Evolutionary conservation across 2,888 invertebrate genomes (phyloP), one percentile per base, ranked within the genome.

Genomic region (Ectemnius cavifrons): DNA sequence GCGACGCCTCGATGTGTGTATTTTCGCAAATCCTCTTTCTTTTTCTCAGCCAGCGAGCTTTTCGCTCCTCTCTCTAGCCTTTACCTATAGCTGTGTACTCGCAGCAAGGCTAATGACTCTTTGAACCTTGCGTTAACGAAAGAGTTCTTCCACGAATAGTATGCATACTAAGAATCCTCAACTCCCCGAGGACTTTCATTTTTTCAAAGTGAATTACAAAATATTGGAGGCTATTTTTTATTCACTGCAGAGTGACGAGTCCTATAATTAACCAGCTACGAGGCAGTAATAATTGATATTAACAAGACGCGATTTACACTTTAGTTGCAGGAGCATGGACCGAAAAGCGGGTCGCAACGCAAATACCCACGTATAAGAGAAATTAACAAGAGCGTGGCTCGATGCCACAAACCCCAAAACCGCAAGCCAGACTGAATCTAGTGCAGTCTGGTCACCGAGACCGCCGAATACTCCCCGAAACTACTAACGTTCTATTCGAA

Each of bases 1-100:
- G 16, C 63, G 20, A 65, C 64, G 68, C 63, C 27, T 73, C 71
- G 37, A 37, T 37, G 37, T 63, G 75, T 72, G 67, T 70, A 57
- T 45, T 52, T 52, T 52, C 52, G 52, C 52, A 13, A 11, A 16
- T 8, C 23, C 16, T 49, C 47, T 56, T 62, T 23, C 61, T 20
- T 56, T 56, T 56, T 56, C 4, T 49, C 14, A 6, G 52, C 52
- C 49, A 2, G 2, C 58, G 4, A 13, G 8, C 13, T 59, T 37
- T 46, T 14, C 28, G 6, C 8, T 8, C 49, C 64, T 28, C 46
- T 13, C 14, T 20, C 37, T 47, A 27, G 11, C 16, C 49, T 57
- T 49, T 27, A 61, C 49, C 56, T 11, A 47, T 46, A 18, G 37
- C 37, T 37, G 37, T 37, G 37, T 37, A 37, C 37, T 37, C 37